Base-by-base conservation (phyloP, 2,888 invertebrate genomes). In the Notocelia uddmanniana region DNA sequence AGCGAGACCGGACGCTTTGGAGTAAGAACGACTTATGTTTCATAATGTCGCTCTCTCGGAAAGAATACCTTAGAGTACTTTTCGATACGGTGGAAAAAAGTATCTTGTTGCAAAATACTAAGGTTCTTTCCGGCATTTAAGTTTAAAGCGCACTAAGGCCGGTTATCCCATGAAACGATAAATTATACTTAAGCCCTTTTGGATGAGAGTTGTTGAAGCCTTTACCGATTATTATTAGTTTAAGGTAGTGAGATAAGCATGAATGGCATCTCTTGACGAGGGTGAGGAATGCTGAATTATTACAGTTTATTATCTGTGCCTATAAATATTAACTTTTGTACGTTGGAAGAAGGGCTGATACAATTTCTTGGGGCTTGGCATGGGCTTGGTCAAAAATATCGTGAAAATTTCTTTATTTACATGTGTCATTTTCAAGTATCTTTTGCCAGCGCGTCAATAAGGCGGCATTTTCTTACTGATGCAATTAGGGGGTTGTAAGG, bases 201-300 rank as follows among this genome's bases (percentile, higher is more conserved):
- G 10, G 0, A 5, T 0, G n/a, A 37, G 8, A 21, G 23, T 19
- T n/a, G 37, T n/a, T 21, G 58, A 57, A 15, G 26, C 50, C 37
- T 57, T 58, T 21, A 9, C 31, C 34, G 64, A 70, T 70, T 69
- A 68, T 60, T 60, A 57, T 50, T 70, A 64, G 64, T 70, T 69
- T 69, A 69, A 69, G 50, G 57, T 68, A 15, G 57, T 50, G 57
- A 64, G 63, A 64, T 70, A 70, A 64, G 50, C 58, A 21, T 50
- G 57, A 50, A 70, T 70, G 69, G 50, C 69, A 69, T 63, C 26
- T 50, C 23, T 37, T 64, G 69, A 70, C 69, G 64, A 70, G 69
- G 69, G 69, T 70, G 18, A 5, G 23, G 41, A 21, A 57, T 50
- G 23, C 52, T 63, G 64, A 58, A 70, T 64, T 64, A 70, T 70